Conservation (phyloP, 2,888 invertebrate species). For the Teinopalpus imperialis region DNA sequence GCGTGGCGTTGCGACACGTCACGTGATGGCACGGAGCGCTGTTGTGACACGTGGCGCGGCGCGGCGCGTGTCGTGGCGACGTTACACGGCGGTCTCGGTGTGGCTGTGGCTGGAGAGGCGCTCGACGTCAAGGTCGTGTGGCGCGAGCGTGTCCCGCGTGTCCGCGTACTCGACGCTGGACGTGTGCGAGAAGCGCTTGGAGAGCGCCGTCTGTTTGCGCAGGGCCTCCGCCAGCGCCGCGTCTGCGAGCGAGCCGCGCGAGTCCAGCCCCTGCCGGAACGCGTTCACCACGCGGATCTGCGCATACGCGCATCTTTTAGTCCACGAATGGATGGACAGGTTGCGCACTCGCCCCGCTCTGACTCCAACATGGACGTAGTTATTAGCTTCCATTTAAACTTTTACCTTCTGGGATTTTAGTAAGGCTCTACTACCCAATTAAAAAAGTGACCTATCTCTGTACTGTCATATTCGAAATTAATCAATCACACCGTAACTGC, state of each 20-base stretch:
- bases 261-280: constrained; percentile 99
- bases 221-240: constrained; percentile 96
- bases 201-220: constrained; percentile 95
- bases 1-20: constrained; percentile 29
- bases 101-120: constrained; percentile 96
- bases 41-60: constrained; percentile 24
- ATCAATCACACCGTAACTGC: no score
- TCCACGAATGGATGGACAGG: background rate
- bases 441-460: no score
- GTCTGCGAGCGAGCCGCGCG: constrained; percentile 96
- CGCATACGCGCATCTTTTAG: constrained; percentile 53
- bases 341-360: constrained; percentile 21
- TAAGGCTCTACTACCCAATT: no score
- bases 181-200: constrained; percentile 95
- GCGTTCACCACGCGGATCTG: constrained; percentile 99
- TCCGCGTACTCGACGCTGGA: constrained; percentile 94
- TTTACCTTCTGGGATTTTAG: no score
- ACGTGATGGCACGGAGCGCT: constrained; percentile 28
- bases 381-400: background rate
- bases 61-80: constrained; percentile 28
- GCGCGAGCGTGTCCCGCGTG: constrained; percentile 93
- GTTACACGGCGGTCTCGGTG: constrained; percentile 96
- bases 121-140: constrained; percentile 96
- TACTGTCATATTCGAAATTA: no score
- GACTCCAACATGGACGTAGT: constrained; percentile 24